Conservation (phyloP, 2,888 invertebrate species). For the Polydesmus complanatus region DNA sequence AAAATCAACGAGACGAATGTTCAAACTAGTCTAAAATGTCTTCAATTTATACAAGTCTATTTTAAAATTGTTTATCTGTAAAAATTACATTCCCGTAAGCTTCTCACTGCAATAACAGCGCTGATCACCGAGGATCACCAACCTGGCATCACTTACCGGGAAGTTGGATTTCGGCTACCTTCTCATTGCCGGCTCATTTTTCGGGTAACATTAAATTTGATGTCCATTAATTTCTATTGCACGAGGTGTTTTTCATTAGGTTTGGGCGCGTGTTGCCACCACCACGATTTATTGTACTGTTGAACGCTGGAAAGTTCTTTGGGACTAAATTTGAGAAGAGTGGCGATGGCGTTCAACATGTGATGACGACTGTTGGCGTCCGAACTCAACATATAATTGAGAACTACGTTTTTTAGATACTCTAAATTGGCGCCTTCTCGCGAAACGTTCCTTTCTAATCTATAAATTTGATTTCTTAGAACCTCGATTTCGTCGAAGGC, state of each 20-base stretch:
- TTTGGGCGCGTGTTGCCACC: conserved; percentile 14
- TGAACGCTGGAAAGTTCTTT: conserved; percentile 45
- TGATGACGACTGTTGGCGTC: conserved; percentile 55
- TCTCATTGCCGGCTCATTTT: too few relatives aligned
- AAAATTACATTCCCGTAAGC: too few relatives aligned
- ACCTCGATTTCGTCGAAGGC: conserved; percentile 37
- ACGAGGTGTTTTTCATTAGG: neutral
- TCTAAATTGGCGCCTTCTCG: conserved; percentile 75
- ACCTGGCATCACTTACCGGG: too few relatives aligned
- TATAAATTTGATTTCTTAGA: conserved; percentile 35
- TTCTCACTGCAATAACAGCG: too few relatives aligned
- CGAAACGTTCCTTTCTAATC: conserved; percentile 38
- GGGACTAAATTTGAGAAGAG: conserved; percentile 64
- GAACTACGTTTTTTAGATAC: conserved; percentile 78
- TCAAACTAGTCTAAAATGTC: too few relatives aligned
- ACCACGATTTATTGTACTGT: conserved; percentile 18
- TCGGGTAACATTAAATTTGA: too few relatives aligned
- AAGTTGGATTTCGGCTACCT: too few relatives aligned
- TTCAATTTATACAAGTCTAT: too few relatives aligned
- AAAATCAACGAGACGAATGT: too few relatives aligned
- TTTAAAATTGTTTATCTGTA: too few relatives aligned
- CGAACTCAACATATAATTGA: conserved; percentile 58
- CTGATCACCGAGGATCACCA: too few relatives aligned
- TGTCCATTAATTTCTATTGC: too few relatives aligned
- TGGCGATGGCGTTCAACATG: conserved; percentile 79